Evolutionary conservation across 2,797 vertebrate species (phyloP).

Genomic region (Oreonectes daqikongensis): DNA sequence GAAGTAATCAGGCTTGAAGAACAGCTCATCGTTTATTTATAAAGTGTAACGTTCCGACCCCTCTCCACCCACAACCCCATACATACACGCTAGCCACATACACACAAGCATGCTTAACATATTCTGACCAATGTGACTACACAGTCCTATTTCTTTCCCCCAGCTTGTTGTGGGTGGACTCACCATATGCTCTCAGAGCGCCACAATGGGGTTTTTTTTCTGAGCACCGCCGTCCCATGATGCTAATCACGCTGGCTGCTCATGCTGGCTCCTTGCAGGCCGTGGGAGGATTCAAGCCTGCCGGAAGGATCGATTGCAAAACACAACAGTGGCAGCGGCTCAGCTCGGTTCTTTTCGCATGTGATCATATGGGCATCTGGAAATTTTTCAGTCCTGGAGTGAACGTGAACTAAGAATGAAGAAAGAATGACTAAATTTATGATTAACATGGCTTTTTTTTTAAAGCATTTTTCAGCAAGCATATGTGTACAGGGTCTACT

Average conservation of each 20-base stretch:
- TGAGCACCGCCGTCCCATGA: slow-evolving; percentile 35
- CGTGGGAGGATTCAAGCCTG: slow-evolving; percentile 59
- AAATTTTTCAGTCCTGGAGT: slow-evolving; percentile 46
- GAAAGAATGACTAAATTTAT: not conserved
- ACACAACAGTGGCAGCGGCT: slow-evolving; percentile 36
- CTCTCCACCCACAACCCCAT: slow-evolving; percentile 50
- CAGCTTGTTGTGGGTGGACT: slow-evolving; percentile 58
- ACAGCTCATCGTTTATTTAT: slow-evolving; percentile 74
- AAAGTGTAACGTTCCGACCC: slow-evolving; percentile 62
- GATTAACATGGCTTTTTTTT: slow-evolving; percentile 8
- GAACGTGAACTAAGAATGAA: slow-evolving; percentile 22
- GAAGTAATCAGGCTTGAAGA: slow-evolving; percentile 59
- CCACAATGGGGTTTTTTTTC: slow-evolving; percentile 59
- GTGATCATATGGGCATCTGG: slow-evolving; percentile 30
- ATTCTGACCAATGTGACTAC: slow-evolving; percentile 56
- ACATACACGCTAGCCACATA: slow-evolving; percentile 45
- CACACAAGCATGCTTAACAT: slow-evolving; percentile 45
- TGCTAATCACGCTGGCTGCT: slow-evolving; percentile 52
- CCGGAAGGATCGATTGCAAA: slow-evolving; percentile 57
- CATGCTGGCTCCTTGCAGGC: slow-evolving; percentile 51
- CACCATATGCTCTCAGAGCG: slow-evolving; percentile 60
- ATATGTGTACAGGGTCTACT: slow-evolving; percentile 57
- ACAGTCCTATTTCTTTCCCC: slow-evolving; percentile 43
- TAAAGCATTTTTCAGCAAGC: slow-evolving; percentile 26
- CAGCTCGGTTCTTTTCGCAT: slow-evolving; percentile 32